A percentile compares a stretch with the other conserved stretches of the same genome.
Conservation (phyloP, 2,113 vertebrate species). For the Pristiophorus japonicus region DNA sequence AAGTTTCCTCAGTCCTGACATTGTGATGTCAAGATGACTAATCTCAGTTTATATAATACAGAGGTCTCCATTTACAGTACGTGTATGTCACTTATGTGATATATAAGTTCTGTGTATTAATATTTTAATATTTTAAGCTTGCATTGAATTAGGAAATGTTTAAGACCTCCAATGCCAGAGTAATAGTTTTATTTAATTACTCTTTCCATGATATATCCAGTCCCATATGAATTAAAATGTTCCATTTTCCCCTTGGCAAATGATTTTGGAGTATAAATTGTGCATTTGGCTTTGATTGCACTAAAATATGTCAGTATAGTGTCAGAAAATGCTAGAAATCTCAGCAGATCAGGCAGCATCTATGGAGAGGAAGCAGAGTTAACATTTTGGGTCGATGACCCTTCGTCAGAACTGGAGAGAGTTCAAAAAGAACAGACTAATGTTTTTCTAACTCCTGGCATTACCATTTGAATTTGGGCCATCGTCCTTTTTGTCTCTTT, state of each 20-base stretch:
- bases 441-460: too few relatives aligned
- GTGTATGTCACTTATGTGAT: neutral
- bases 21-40: neutral
- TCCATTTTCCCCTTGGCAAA: neutral
- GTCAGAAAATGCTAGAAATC: too few relatives aligned
- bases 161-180: neutral
- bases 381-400: too few relatives aligned
- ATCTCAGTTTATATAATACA: neutral
- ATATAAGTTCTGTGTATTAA: neutral
- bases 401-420: too few relatives aligned
- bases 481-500: too few relatives aligned
- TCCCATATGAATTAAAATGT: neutral
- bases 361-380: too few relatives aligned
- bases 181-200: neutral
- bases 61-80: neutral
- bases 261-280: neutral
- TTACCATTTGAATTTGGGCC: too few relatives aligned
- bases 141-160: neutral
- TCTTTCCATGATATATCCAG: neutral
- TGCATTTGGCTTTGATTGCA: neutral
- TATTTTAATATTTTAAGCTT: neutral
- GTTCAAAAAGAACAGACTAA: too few relatives aligned
- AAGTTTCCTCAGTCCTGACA: neutral
- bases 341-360: too few relatives aligned
- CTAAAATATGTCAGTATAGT: neutral